phyloP scores from a whole-genome alignment of 2,113 vertebrate species.

The Okapia johnstoni region DNA sequence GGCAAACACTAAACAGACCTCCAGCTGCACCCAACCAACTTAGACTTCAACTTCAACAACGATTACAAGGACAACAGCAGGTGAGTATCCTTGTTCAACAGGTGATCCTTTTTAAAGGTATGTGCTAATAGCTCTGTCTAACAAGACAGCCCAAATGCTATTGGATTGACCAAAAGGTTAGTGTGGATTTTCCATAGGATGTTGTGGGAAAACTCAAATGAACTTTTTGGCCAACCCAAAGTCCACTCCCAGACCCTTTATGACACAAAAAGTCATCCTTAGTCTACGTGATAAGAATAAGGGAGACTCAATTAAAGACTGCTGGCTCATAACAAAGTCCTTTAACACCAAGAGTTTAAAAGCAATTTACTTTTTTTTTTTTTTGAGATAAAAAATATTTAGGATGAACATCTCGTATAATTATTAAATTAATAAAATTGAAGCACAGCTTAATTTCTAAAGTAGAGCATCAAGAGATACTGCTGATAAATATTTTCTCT shows the following conservation, averaged over 20 bases:
- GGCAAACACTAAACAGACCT: slow-evolving; percentile 82
- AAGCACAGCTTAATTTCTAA: slow-evolving; percentile 14
- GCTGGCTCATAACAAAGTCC: neutral
- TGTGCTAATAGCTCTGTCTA: neutral
- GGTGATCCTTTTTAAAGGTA: neutral
- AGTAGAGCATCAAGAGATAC: neutral
- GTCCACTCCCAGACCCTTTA: neutral
- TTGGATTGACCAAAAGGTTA: neutral
- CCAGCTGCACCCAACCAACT: slow-evolving; percentile 86
- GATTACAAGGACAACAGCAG: slow-evolving; percentile 93
- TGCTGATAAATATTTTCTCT: neutral
- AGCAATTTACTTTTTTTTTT: neutral
- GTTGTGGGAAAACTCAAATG: neutral
- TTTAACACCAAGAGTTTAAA: neutral
- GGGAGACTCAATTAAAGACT: neutral
- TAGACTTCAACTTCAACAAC: slow-evolving; percentile 92
- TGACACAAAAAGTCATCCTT: neutral
- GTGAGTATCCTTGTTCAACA: slow-evolving; percentile 72
- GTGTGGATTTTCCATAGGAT: neutral
- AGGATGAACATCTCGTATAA: neutral
- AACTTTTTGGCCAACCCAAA: neutral
- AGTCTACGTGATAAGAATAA: neutral
- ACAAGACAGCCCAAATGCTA: neutral
- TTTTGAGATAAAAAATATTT: slow-evolving; percentile 8
- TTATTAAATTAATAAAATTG: slow-evolving; percentile 31